Evolutionary conservation across 2,113 vertebrate genomes (phyloP).

Genomic region (Zeus faber): DNA sequence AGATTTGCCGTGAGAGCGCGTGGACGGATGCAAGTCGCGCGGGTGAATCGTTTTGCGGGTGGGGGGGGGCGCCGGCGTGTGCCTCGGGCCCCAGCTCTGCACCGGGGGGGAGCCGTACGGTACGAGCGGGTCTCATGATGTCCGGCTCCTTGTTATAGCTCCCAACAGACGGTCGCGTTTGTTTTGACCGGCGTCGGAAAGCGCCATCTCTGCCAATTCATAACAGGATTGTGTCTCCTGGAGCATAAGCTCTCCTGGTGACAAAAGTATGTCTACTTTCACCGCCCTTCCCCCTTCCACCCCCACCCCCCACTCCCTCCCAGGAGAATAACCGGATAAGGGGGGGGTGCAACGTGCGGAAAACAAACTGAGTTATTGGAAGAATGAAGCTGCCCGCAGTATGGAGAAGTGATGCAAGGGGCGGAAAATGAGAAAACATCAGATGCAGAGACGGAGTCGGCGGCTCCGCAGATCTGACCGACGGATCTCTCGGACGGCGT

Average conservation of each 20-base stretch:
- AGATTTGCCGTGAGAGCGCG: too few species aligned
- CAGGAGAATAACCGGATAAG: constrained; percentile 13
- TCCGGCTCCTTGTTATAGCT: constrained; percentile 40
- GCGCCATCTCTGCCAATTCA: constrained; percentile 51
- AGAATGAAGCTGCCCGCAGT: constrained; percentile 13
- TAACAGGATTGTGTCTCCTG: constrained; percentile 73
- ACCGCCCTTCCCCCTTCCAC: too few species aligned
- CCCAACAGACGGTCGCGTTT: constrained; percentile 58
- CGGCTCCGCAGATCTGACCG: constrained; percentile 5
- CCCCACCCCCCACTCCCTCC: constrained; percentile 19
- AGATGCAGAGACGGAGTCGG: neutral
- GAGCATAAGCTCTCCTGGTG: constrained; percentile 58
- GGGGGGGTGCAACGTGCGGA: constrained; percentile 4
- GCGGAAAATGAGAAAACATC: constrained; percentile 20
- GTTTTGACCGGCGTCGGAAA: constrained; percentile 60
- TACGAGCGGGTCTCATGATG: constrained; percentile 25
- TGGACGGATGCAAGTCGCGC: constrained; percentile 26
- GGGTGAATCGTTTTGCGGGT: neutral
- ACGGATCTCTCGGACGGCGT: constrained; percentile 38
- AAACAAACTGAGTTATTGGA: neutral
- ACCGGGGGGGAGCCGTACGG: too few species aligned
- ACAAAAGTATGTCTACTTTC: constrained; percentile 49
- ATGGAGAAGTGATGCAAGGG: constrained; percentile 17
- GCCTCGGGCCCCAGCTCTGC: too few species aligned
- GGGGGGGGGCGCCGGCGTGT: too few species aligned